A percentile compares a stretch with the other conserved stretches of the same genome.
Conservation (phyloP, 1,140 invertebrate genomes). For the Heliconius himera region DNA sequence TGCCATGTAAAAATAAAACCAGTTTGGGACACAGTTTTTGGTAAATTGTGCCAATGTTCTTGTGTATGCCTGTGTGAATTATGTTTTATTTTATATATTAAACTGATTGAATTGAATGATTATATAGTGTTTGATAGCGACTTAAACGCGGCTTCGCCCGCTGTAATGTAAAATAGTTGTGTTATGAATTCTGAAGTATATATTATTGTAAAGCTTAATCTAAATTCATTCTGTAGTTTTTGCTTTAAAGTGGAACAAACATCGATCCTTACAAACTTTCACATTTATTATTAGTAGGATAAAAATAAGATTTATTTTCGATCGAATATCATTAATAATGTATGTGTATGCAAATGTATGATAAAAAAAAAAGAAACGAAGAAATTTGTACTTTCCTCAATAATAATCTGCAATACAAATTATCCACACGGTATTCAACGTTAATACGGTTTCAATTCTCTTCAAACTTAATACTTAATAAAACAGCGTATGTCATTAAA, state of each 20-base stretch:
- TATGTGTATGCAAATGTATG: no score
- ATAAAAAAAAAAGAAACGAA: background rate
- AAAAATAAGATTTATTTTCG: no score
- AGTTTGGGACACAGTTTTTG: slow-evolving; percentile 5
- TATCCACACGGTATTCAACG: slow-evolving; percentile 27
- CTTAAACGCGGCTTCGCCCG: no score
- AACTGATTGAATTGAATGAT: background rate
- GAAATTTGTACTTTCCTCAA: background rate
- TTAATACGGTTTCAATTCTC: slow-evolving; percentile 19
- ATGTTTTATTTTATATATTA: background rate
- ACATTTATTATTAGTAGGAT: no score
- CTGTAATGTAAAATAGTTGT: no score
- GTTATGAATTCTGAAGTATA: no score
- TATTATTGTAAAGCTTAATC: no score
- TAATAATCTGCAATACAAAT: background rate
- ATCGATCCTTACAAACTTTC: no score
- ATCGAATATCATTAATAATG: no score
- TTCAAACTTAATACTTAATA: slow-evolving; percentile 32
- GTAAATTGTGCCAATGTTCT: background rate
- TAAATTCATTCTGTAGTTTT: no score
- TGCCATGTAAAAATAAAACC: slow-evolving; percentile 24
- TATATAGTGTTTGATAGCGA: no score
- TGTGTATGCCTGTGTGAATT: background rate
- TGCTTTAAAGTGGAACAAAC: no score
- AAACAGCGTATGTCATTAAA: slow-evolving; percentile 36